These are phyloP conservation scores for Lycia hirtaria DNA, from an alignment of 2,888 invertebrate genomes.

Conservation along the genomic window DNA sequence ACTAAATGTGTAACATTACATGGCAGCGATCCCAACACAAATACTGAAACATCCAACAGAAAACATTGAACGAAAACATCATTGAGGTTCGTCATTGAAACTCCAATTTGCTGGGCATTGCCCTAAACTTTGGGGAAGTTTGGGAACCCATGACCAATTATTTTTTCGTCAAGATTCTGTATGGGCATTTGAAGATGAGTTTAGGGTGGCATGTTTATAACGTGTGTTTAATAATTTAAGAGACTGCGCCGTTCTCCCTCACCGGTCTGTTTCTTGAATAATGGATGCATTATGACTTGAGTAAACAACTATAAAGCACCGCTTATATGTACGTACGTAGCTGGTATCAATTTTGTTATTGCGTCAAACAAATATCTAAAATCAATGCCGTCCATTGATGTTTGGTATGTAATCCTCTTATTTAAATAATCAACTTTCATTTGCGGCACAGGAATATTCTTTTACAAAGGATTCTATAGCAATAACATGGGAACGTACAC, in stretches of 20 bases:
- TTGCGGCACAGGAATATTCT: slow-evolving; percentile 59
- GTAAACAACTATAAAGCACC: slow-evolving; percentile 47
- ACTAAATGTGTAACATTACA: background rate
- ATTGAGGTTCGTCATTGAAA: slow-evolving; percentile 42
- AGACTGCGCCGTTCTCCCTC: slow-evolving; percentile 68
- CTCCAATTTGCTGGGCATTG: slow-evolving; percentile 37
- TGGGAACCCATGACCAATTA: slow-evolving; percentile 54
- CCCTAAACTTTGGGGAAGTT: slow-evolving; percentile 43
- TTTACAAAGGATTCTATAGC: slow-evolving; percentile 59
- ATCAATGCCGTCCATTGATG: slow-evolving; percentile 49
- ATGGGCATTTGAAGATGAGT: slow-evolving; percentile 67
- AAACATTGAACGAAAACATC: slow-evolving; percentile 36
- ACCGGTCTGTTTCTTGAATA: slow-evolving; percentile 73
- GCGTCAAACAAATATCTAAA: slow-evolving; percentile 29
- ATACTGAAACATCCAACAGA: slow-evolving; percentile 9
- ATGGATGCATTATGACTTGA: slow-evolving; percentile 76
- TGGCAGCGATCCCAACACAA: background rate
- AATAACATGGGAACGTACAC: slow-evolving; percentile 69
- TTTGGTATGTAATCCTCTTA: slow-evolving; percentile 58
- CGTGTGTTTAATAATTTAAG: slow-evolving; percentile 83
- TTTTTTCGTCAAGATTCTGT: slow-evolving; percentile 64
- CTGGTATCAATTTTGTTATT: slow-evolving; percentile 55
- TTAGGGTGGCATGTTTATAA: slow-evolving; percentile 77
- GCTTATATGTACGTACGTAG: background rate
- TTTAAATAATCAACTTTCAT: slow-evolving; percentile 60